These are phyloP conservation scores for Planococcus citri DNA, from an alignment of 1,140 invertebrate genomes.

Conservation along the genomic window DNA sequence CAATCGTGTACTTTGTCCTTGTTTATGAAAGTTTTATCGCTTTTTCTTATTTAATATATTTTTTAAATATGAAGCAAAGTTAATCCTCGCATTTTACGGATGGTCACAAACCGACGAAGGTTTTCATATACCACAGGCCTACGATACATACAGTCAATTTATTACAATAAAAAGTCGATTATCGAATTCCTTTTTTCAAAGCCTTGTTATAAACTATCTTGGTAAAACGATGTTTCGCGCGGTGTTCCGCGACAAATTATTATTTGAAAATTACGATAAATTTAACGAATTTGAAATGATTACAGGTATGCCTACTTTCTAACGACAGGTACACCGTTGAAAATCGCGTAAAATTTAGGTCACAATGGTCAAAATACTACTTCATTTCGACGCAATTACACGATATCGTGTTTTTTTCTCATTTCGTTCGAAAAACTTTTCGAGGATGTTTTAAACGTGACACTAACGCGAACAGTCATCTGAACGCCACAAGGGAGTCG, in stretches of 20 bases:
- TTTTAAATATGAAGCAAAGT: neutral
- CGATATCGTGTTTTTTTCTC: neutral
- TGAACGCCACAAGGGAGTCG: conserved; percentile 1
- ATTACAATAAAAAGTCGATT: too few relatives aligned
- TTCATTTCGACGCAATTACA: neutral
- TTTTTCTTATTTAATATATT: neutral
- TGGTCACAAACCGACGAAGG: neutral
- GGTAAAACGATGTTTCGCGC: too few relatives aligned
- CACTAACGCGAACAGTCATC: conserved; percentile 1
- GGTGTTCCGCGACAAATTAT: too few relatives aligned
- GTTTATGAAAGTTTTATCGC: conserved; percentile 3
- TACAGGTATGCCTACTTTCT: too few relatives aligned
- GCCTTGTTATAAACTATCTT: too few relatives aligned
- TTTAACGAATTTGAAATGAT: too few relatives aligned
- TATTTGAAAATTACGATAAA: too few relatives aligned
- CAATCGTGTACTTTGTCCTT: neutral
- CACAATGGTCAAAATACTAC: neutral
- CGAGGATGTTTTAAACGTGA: conserved; percentile 6
- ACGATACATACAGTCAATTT: too few relatives aligned
- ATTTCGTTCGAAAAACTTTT: conserved; percentile 4
- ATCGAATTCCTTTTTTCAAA: too few relatives aligned
- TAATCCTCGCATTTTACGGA: neutral
- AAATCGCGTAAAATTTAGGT: neutral
- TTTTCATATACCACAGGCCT: too few relatives aligned
- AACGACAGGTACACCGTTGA: too few relatives aligned